phyloP scores from a whole-genome alignment of 1,140 invertebrate genomes.

The Papilio aristodemus region DNA sequence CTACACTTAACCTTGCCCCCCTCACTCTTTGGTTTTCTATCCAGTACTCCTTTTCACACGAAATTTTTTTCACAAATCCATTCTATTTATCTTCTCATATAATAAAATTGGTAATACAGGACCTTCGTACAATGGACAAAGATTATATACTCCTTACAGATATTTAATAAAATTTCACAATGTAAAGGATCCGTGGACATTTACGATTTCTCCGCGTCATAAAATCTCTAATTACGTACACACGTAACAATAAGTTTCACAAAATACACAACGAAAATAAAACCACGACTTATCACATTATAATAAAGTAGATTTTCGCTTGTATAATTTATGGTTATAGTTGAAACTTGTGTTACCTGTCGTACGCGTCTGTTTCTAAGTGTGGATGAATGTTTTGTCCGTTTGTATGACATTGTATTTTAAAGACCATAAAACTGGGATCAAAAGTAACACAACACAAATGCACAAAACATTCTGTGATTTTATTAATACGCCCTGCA shows the following conservation, averaged over 20 bases:
- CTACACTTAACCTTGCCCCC: too few relatives aligned
- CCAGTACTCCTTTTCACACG: neutral
- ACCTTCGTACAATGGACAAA: neutral
- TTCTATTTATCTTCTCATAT: neutral
- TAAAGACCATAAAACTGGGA: neutral
- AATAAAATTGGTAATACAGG: neutral
- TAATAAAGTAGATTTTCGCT: neutral
- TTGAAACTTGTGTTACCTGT: neutral
- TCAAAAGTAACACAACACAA: neutral
- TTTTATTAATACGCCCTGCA: neutral
- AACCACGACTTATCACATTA: neutral
- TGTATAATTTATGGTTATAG: neutral
- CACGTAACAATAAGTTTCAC: neutral
- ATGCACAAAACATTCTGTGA: neutral
- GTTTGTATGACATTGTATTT: neutral
- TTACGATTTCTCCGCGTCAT: neutral
- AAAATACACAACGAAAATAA: neutral
- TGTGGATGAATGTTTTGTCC: slow-evolving; percentile 4
- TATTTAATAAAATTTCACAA: slow-evolving; percentile 3
- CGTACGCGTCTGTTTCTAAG: neutral
- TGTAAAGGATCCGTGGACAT: neutral
- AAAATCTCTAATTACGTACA: slow-evolving; percentile 7
- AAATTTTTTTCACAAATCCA: neutral
- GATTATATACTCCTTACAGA: neutral
- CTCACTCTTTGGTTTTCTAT: too few relatives aligned